A percentile compares a stretch with the other conserved stretches of the same genome.
phyloP scores from a whole-genome alignment of 1,140 invertebrate genomes.

The Anagrus nilaparvatae region DNA sequence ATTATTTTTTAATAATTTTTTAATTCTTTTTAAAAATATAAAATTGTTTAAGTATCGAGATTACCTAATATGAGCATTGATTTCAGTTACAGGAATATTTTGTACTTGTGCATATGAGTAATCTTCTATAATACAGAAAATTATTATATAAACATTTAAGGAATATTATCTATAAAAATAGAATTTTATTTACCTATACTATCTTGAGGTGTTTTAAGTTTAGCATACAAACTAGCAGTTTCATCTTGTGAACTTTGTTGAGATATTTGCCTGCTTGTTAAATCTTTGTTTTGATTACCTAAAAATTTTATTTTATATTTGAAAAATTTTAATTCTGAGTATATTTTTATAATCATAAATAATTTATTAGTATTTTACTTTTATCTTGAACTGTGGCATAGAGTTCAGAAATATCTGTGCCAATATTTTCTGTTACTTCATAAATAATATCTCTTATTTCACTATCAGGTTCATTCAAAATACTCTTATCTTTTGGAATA shows the following conservation, averaged over 20 bases:
- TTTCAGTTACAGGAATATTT: constrained; percentile 35
- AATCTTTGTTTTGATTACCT: constrained; percentile 29
- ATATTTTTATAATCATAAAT: constrained; percentile 4
- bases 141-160: not conserved
- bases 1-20: not conserved
- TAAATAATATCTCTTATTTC: constrained; percentile 39
- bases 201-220: constrained; percentile 41
- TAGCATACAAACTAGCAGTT: constrained; percentile 49
- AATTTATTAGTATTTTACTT: constrained; percentile 22
- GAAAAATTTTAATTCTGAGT: not conserved
- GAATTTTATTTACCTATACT: constrained; percentile 22
- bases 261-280: constrained; percentile 38
- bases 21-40: not conserved
- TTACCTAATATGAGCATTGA: constrained; percentile 30
- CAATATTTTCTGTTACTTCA: constrained; percentile 34
- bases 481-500: constrained; percentile 45
- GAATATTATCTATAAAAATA: constrained; percentile 28
- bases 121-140: constrained; percentile 42
- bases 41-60: not conserved
- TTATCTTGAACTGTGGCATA: constrained; percentile 58
- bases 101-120: constrained; percentile 61
- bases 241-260: constrained; percentile 53
- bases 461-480: constrained; percentile 25
- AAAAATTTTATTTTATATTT: constrained; percentile 1
- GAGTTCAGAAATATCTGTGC: constrained; percentile 51